Conservation (phyloP, 2,797 vertebrate species). For the Taenioides sp. region DNA sequence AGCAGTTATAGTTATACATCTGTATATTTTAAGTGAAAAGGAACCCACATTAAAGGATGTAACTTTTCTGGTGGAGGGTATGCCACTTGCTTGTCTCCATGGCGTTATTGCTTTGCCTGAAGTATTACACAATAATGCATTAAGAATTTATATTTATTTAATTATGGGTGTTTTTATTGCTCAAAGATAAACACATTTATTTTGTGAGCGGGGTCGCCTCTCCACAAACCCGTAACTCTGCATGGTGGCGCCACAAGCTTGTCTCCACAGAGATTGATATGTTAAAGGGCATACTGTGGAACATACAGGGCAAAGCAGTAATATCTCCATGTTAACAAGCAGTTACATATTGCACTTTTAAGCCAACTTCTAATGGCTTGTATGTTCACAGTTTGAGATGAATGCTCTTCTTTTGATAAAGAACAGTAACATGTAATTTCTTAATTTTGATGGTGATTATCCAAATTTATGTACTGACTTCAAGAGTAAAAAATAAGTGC, state of each 20-base stretch:
- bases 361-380: no score
- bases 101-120: neutral
- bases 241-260: neutral
- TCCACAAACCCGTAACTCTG: neutral
- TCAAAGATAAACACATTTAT: neutral
- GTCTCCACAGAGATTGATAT: no score
- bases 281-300: no score
- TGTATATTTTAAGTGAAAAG: no score
- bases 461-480: constrained; percentile 21
- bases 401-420: neutral
- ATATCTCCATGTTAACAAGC: neutral
- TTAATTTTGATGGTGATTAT: constrained; percentile 2
- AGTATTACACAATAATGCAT: neutral
- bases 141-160: neutral
- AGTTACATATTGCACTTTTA: neutral
- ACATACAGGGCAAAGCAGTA: no score
- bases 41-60: no score
- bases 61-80: no score
- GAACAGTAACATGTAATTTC: no score
- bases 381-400: neutral
- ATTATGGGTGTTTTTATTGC: neutral
- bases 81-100: no score
- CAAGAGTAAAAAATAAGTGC: constrained; percentile 13
- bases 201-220: neutral
- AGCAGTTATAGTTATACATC: no score